Conservation (phyloP, 2,797 vertebrate species). For the Microchirus variegatus region DNA sequence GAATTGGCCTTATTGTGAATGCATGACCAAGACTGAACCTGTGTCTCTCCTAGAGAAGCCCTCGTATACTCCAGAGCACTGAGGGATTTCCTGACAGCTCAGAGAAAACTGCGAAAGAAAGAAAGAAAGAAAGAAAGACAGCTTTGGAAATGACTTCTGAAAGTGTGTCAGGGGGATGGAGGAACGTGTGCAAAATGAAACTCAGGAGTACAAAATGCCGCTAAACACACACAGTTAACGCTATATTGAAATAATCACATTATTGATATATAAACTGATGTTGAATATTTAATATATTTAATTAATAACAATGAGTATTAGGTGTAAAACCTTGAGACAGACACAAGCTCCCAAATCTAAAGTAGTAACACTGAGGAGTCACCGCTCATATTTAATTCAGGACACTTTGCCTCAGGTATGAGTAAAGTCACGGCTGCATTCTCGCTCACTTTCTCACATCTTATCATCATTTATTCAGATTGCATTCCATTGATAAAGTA, state of each 20-base stretch:
- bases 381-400: slow-evolving; percentile 51
- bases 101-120: slow-evolving; percentile 26
- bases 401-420: slow-evolving; percentile 39
- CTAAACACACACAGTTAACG: not conserved
- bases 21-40: slow-evolving; percentile 16
- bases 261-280: too few species aligned
- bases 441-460: not conserved
- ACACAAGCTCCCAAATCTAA: slow-evolving; percentile 29
- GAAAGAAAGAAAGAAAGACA: slow-evolving; percentile 13
- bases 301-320: not conserved
- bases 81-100: slow-evolving; percentile 39
- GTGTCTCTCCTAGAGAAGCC: slow-evolving; percentile 15
- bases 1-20: slow-evolving; percentile 20
- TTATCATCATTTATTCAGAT: slow-evolving; percentile 29
- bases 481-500: slow-evolving; percentile 38
- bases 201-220: not conserved
- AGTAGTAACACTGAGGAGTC: slow-evolving; percentile 25
- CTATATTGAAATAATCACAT: too few species aligned
- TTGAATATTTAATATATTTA: too few species aligned
- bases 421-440: slow-evolving; percentile 30
- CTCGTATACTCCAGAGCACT: slow-evolving; percentile 6
- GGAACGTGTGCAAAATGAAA: slow-evolving; percentile 25
- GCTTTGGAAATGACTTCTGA: slow-evolving; percentile 26
- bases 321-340: slow-evolving; percentile 9
- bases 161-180: slow-evolving; percentile 7